These are phyloP conservation scores for Eudyptes chrysolophus DNA, from an alignment of 2,113 vertebrate genomes.

Conservation along the genomic window DNA sequence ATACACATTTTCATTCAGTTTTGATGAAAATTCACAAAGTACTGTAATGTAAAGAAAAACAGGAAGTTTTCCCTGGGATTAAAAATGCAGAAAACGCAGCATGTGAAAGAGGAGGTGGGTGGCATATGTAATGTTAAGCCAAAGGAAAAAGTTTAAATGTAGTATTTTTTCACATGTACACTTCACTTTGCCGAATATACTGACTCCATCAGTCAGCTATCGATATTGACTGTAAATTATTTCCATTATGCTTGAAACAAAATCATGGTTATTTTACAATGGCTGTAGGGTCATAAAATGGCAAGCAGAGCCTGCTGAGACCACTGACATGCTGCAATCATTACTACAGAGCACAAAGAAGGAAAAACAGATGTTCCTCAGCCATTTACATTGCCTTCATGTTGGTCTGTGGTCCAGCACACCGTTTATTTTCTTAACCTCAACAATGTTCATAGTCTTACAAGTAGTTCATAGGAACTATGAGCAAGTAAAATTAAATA, in stretches of 20 bases:
- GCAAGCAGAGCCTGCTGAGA: neutral
- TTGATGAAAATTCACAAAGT: conserved; percentile 53
- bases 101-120: conserved; percentile 40
- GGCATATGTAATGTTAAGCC: neutral
- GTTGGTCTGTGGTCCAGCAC: neutral
- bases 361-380: neutral
- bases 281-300: neutral
- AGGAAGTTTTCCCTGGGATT: conserved; percentile 36
- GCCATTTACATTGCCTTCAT: neutral
- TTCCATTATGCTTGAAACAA: neutral
- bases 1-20: neutral
- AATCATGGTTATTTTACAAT: neutral
- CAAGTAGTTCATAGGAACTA: neutral
- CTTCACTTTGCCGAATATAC: neutral
- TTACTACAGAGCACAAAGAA: neutral
- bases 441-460: neutral
- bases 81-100: conserved; percentile 33
- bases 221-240: neutral
- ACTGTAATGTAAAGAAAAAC: conserved; percentile 56
- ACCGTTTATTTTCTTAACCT: neutral
- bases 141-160: neutral
- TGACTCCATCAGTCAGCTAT: neutral
- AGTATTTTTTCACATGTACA: neutral
- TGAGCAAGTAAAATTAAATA: neutral
- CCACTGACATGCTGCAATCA: neutral